phyloP scores from a whole-genome alignment of 1,140 invertebrate genomes.

The Oreohelix idahoensis region DNA sequence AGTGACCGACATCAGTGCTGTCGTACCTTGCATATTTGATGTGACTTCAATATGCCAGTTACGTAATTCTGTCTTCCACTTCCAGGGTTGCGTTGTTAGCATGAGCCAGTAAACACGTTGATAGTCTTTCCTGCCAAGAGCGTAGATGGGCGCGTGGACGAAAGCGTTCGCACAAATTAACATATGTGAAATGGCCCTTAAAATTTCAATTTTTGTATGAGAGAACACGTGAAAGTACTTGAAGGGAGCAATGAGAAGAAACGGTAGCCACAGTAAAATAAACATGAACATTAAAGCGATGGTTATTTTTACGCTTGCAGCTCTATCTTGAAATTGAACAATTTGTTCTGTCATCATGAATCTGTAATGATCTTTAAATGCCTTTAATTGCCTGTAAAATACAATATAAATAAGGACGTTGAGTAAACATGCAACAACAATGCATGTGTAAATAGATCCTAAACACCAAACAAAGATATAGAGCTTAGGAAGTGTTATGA shows the following conservation, averaged over 20 bases:
- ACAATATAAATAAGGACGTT: not conserved
- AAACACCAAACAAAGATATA: not conserved
- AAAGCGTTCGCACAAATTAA: not conserved
- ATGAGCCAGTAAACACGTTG: not conserved
- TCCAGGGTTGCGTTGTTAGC: not conserved
- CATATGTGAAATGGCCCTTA: not conserved
- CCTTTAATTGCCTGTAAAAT: not conserved
- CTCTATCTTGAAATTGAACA: not conserved
- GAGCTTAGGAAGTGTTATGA: not conserved
- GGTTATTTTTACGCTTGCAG: not conserved
- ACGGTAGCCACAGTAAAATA: not conserved
- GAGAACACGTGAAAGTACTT: not conserved
- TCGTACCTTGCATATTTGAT: too few species aligned
- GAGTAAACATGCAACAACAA: not conserved
- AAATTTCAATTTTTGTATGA: not conserved
- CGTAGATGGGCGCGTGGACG: not conserved
- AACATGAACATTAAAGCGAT: not conserved
- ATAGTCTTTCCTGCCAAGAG: not conserved
- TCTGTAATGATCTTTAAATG: not conserved
- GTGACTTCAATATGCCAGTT: too few species aligned
- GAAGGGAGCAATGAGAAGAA: not conserved
- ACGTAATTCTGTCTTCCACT: not conserved
- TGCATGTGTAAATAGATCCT: not conserved
- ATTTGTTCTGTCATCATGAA: not conserved
- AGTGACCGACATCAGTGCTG: too few species aligned